phyloP scores from a whole-genome alignment of 1,140 invertebrate genomes.

The Drosophila subpulchrella region DNA sequence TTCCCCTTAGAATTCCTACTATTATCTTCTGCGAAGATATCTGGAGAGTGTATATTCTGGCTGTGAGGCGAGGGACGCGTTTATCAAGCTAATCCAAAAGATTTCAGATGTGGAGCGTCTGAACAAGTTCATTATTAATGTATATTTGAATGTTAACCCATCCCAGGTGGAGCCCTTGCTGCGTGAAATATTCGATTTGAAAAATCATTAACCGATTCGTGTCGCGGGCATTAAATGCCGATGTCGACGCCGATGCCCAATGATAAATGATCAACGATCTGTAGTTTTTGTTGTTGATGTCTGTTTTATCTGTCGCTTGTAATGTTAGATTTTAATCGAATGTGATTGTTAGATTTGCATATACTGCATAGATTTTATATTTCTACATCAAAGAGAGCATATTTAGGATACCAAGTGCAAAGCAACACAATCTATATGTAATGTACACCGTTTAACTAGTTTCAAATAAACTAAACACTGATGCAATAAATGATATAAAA shows the following conservation, averaged over 20 bases:
- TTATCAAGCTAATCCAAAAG: constrained; percentile 94
- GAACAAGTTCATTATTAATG: constrained; percentile 91
- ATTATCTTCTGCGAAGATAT: constrained; percentile 93
- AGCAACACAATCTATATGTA: constrained; percentile 73
- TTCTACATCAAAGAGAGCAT: constrained; percentile 80
- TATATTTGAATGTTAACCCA: constrained; percentile 96
- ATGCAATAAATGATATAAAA: constrained; percentile 9
- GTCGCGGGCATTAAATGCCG: constrained; percentile 63
- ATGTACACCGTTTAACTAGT: constrained; percentile 68
- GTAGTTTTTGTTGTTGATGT: constrained; percentile 71
- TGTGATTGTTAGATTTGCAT: constrained; percentile 82
- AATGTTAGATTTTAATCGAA: constrained; percentile 77
- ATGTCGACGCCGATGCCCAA: constrained; percentile 17
- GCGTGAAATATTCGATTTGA: constrained; percentile 96
- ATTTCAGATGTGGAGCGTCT: constrained; percentile 93
- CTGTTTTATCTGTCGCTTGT: constrained; percentile 76
- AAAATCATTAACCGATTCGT: constrained; percentile 85
- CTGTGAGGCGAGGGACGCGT: constrained; percentile 93
- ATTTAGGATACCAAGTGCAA: constrained; percentile 81
- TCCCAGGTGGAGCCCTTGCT: constrained; percentile 94
- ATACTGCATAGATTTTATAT: constrained; percentile 79
- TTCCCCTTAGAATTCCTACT: constrained; percentile 92
- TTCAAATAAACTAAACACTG: constrained; percentile 74
- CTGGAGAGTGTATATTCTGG: constrained; percentile 92
- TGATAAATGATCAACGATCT: constrained; percentile 46